Conservation (phyloP, 2,113 vertebrate species). For the Microcebus tavaratra region DNA sequence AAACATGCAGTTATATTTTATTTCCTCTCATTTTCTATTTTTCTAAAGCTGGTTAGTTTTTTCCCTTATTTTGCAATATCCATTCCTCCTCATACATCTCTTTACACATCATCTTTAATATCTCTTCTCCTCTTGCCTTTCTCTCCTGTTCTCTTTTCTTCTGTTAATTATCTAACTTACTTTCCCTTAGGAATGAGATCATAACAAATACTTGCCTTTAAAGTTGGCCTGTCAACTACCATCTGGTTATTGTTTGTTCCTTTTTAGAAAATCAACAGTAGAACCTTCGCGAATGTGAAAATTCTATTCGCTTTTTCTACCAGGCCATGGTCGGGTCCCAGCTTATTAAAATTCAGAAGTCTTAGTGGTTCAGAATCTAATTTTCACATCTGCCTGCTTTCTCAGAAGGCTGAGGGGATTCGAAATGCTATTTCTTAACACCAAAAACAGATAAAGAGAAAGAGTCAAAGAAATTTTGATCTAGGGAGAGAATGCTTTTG, state of each 20-base stretch:
- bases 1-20: background rate
- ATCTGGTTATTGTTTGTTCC: slow-evolving; percentile 20
- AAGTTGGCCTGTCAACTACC: background rate
- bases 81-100: background rate
- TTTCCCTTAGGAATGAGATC: slow-evolving; percentile 4
- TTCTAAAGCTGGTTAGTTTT: background rate
- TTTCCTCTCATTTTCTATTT: background rate
- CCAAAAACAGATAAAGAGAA: background rate
- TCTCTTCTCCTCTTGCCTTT: background rate
- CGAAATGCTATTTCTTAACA: background rate
- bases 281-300: background rate
- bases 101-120: background rate
- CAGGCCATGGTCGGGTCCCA: background rate
- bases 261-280: slow-evolving; percentile 20
- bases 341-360: background rate
- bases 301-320: background rate
- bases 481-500: background rate
- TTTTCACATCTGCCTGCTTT: background rate
- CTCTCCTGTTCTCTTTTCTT: background rate
- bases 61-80: background rate
- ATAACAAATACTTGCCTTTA: slow-evolving; percentile 45
- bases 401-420: background rate
- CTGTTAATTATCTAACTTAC: slow-evolving; percentile 8
- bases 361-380: background rate
- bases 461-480: background rate